phyloP scores from a whole-genome alignment of 1,140 invertebrate genomes.

The Delia radicum region DNA sequence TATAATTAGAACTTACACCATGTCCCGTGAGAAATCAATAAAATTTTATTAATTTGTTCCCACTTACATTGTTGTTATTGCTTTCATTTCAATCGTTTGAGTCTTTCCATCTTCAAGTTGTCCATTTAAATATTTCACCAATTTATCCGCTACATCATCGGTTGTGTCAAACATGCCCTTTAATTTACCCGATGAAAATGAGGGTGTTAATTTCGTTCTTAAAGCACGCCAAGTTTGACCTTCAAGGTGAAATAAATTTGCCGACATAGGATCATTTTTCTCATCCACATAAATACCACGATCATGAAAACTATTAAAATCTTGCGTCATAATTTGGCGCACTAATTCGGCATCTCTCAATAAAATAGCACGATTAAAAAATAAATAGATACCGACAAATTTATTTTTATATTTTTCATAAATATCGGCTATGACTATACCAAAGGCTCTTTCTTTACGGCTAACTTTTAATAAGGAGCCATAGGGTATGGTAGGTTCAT shows the following conservation, averaged over 20 bases:
- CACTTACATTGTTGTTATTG: constrained; percentile 37
- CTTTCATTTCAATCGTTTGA: constrained; percentile 39
- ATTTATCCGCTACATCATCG: constrained; percentile 51
- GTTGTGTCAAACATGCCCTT: constrained; percentile 60
- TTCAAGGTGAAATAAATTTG: constrained; percentile 56
- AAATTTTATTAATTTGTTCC: no score
- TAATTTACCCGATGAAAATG: constrained; percentile 62
- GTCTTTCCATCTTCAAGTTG: constrained; percentile 25
- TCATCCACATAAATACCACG: constrained; percentile 52
- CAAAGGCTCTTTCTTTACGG: constrained; percentile 34
- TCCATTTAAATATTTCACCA: constrained; percentile 44
- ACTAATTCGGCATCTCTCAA: constrained; percentile 57
- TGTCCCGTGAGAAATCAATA: not conserved
- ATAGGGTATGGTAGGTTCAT: constrained; percentile 38
- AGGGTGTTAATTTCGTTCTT: constrained; percentile 59
- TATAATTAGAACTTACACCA: not conserved
- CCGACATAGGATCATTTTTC: constrained; percentile 47
- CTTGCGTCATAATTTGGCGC: constrained; percentile 53
- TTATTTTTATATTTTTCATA: constrained; percentile 34
- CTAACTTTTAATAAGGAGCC: constrained; percentile 35
- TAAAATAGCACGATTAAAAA: constrained; percentile 48
- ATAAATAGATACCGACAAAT: constrained; percentile 46
- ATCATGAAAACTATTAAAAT: constrained; percentile 56
- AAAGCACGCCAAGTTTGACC: constrained; percentile 59
- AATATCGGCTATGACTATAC: constrained; percentile 36